Conservation (phyloP, 2,113 vertebrate genomes). For the Cheilinus undulatus region DNA sequence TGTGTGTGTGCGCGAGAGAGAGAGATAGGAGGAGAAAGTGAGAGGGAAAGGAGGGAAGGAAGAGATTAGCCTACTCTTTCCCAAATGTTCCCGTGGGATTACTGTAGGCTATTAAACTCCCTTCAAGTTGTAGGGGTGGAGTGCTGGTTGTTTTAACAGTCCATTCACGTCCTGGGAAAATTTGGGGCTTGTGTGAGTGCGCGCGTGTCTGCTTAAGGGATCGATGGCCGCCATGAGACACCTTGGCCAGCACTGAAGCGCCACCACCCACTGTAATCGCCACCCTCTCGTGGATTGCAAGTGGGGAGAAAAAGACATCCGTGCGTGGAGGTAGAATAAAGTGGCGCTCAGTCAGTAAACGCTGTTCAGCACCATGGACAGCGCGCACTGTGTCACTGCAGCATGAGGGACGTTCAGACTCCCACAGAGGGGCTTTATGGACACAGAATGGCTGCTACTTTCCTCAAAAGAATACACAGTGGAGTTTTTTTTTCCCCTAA, state of each 20-base stretch:
- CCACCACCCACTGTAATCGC: slow-evolving; percentile 65
- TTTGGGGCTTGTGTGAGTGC: not conserved
- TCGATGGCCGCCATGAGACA: slow-evolving; percentile 59
- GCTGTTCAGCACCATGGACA: slow-evolving; percentile 67
- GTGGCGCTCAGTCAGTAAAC: not conserved
- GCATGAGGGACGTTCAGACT: slow-evolving; percentile 7
- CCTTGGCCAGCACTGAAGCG: slow-evolving; percentile 40
- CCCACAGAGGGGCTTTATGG: slow-evolving; percentile 21
- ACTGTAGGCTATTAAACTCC: slow-evolving; percentile 38
- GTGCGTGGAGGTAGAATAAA: slow-evolving; percentile 16
- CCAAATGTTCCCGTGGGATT: slow-evolving; percentile 48
- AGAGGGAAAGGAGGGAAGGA: not conserved
- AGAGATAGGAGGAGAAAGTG: not conserved
- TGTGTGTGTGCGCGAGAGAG: not conserved
- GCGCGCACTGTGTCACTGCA: slow-evolving; percentile 35
- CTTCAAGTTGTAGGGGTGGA: slow-evolving; percentile 29
- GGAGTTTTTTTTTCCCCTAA: not conserved
- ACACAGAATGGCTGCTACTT: not conserved
- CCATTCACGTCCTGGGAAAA: slow-evolving; percentile 11
- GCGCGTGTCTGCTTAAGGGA: slow-evolving; percentile 33
- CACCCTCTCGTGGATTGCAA: slow-evolving; percentile 70
- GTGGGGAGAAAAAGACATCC: slow-evolving; percentile 29
- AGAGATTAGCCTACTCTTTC: slow-evolving; percentile 20
- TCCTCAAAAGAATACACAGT: not conserved
- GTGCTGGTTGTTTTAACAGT: slow-evolving; percentile 7